phyloP scores from a whole-genome alignment of 2,888 invertebrate species.

The Idaea straminata region DNA sequence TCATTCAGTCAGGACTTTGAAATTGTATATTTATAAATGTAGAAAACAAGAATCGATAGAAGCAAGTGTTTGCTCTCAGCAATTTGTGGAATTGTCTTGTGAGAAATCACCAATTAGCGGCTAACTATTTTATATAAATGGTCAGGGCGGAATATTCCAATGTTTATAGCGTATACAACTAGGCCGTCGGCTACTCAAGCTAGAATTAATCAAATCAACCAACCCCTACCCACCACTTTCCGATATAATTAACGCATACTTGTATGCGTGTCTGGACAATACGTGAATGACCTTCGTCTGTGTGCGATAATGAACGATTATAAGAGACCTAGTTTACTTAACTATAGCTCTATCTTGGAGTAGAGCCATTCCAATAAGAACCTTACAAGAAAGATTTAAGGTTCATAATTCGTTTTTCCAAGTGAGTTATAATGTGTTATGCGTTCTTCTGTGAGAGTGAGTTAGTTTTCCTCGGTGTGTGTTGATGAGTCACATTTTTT shows the following conservation, averaged over 20 bases:
- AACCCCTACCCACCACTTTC: conserved; percentile 79
- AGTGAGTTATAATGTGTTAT: conserved; percentile 49
- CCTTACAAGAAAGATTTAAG: conserved; percentile 60
- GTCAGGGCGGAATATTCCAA: conserved; percentile 65
- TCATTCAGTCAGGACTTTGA: neutral
- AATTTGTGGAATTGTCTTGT: conserved; percentile 30
- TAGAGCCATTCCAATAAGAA: conserved; percentile 34
- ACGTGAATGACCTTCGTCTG: conserved; percentile 62
- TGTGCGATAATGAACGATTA: conserved; percentile 80
- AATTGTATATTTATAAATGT: neutral
- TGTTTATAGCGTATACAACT: conserved; percentile 72
- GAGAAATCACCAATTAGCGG: conserved; percentile 55
- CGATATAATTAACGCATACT: conserved; percentile 78
- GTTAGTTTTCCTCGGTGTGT: conserved; percentile 68
- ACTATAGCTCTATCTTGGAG: conserved; percentile 53
- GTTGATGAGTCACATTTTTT: conserved; percentile 82
- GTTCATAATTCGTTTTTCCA: conserved; percentile 57
- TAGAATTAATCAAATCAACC: conserved; percentile 80
- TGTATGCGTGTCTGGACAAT: conserved; percentile 71
- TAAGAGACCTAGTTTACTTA: conserved; percentile 69
- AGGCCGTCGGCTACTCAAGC: conserved; percentile 68
- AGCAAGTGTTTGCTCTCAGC: conserved; percentile 21
- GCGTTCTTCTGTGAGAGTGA: conserved; percentile 46
- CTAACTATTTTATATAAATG: conserved; percentile 46
- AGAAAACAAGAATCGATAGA: conserved; percentile 2